A percentile compares a stretch with the other conserved stretches of the same genome.
Evolutionary conservation across 2,888 invertebrate genomes (phyloP).

Genomic region (Leptodirus hochenwartii): DNA sequence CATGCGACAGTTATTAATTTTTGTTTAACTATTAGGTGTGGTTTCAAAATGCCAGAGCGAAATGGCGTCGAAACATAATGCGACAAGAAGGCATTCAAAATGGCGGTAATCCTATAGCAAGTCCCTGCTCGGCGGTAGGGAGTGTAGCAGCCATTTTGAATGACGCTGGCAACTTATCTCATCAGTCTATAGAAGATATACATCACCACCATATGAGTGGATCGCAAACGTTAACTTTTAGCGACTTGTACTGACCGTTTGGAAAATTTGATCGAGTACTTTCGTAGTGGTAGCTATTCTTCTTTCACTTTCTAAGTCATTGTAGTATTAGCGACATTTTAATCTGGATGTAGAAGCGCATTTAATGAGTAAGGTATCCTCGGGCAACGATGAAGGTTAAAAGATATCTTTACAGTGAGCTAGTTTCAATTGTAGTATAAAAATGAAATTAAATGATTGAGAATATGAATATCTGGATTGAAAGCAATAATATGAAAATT

Average conservation of each 20-base stretch:
- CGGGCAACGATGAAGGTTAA: no score
- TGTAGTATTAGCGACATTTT: no score
- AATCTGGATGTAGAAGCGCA: no score
- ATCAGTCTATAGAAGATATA: slow-evolving; percentile 31
- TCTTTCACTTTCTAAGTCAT: no score
- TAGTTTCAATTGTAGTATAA: no score
- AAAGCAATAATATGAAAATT: no score
- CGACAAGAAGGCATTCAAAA: slow-evolving; percentile 47
- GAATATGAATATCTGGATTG: no score
- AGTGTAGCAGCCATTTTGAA: slow-evolving; percentile 26
- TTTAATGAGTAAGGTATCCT: no score
- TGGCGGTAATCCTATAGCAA: slow-evolving; percentile 18
- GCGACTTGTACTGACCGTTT: slow-evolving; percentile 25
- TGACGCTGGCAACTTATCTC: slow-evolving; percentile 31
- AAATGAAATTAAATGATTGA: no score
- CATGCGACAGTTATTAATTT: neutral
- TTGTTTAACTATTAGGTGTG: slow-evolving; percentile 56
- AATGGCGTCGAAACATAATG: slow-evolving; percentile 91
- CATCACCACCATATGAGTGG: slow-evolving; percentile 34
- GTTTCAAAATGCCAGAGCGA: slow-evolving; percentile 98
- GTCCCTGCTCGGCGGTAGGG: slow-evolving; percentile 19
- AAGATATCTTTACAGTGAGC: no score
- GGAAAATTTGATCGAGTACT: slow-evolving; percentile 5
- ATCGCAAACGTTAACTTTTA: slow-evolving; percentile 24
- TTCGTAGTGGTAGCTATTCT: no score